These are phyloP conservation scores for Salvelinus sp. DNA, from an alignment of 2,113 vertebrate genomes.

Conservation along the genomic window DNA sequence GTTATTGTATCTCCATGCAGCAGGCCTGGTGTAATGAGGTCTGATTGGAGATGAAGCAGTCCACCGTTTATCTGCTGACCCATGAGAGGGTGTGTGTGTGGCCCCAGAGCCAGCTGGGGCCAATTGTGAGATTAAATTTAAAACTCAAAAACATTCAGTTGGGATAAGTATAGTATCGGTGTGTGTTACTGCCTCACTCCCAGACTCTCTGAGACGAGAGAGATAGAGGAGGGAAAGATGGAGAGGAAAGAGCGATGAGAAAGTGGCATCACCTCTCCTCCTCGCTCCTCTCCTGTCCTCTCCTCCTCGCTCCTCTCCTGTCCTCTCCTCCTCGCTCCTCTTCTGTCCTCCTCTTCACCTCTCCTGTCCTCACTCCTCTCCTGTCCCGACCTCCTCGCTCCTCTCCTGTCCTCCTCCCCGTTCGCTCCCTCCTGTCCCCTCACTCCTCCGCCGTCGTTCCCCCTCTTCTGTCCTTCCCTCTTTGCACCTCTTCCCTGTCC, in stretches of 20 bases:
- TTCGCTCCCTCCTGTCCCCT: too few species aligned
- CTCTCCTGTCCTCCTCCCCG: too few species aligned
- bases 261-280: constrained; percentile 70
- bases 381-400: not conserved
- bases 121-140: constrained; percentile 75
- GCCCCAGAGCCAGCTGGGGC: constrained; percentile 78
- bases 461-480: too few species aligned
- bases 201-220: constrained; percentile 39
- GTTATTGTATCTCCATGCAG: not conserved
- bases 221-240: not conserved
- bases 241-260: not conserved
- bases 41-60: constrained; percentile 47
- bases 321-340: constrained; percentile 78
- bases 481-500: too few species aligned
- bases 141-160: constrained; percentile 72
- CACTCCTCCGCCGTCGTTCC: too few species aligned
- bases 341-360: too few species aligned
- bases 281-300: constrained; percentile 9
- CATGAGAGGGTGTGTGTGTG: not conserved
- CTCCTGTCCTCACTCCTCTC: too few species aligned
- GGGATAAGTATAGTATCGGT: constrained; percentile 74
- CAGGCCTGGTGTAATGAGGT: not conserved
- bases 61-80: constrained; percentile 28
- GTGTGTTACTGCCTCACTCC: constrained; percentile 66
- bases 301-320: constrained; percentile 49